Percentiles rank a stretch among this genome's conserved stretches.
Conservation (phyloP, 37 sponge, comb jelly and placozoan genomes). For the Agelas oroides region DNA sequence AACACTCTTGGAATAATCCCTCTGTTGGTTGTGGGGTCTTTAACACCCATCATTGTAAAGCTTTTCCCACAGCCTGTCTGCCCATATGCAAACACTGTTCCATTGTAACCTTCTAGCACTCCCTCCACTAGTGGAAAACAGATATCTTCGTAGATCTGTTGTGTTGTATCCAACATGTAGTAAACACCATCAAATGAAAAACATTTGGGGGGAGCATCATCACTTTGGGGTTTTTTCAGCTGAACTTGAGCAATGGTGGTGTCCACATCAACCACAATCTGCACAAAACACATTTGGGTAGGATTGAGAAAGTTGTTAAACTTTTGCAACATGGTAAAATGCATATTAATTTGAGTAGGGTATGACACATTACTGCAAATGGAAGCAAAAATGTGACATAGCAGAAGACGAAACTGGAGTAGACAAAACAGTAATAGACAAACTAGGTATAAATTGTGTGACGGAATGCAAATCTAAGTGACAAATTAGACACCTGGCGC, state of each 20-base stretch:
- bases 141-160: conserved; percentile 93
- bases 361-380: too few relatives aligned
- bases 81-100: conserved; percentile 98
- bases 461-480: too few relatives aligned
- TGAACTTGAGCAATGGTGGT: conserved; percentile 74
- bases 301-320: too few relatives aligned
- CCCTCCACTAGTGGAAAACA: conserved; percentile 93
- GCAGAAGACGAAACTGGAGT: neutral
- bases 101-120: conserved; percentile 93
- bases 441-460: too few relatives aligned
- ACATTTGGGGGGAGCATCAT: conserved; percentile 62
- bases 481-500: too few relatives aligned
- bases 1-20: conserved; percentile 96
- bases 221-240: conserved; percentile 71
- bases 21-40: conserved; percentile 79
- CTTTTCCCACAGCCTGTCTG: conserved; percentile 99
- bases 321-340: too few relatives aligned
- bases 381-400: neutral
- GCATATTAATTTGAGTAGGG: too few relatives aligned
- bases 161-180: conserved; percentile 78
- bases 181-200: conserved; percentile 97
- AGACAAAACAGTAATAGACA: too few relatives aligned
- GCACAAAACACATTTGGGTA: neutral
- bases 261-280: conserved; percentile 79
- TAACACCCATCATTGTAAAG: conserved; percentile 94